Conservation (phyloP, 2,888 invertebrate genomes). For the Ectropis crepuscularia region DNA sequence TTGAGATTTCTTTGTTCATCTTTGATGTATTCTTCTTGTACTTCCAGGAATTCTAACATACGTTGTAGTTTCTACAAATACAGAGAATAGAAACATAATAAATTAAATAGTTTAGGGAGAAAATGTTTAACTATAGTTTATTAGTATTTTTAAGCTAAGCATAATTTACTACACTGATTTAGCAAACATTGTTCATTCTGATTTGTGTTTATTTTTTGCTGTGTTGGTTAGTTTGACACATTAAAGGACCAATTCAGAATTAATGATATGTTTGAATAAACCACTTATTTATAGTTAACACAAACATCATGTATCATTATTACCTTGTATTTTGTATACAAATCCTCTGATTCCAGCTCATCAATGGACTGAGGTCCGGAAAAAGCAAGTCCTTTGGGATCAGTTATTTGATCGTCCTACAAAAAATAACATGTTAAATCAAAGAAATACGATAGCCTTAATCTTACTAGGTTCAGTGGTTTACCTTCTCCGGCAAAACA, state of each 20-base stretch:
- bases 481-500: conserved; percentile 91
- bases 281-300: too few species aligned
- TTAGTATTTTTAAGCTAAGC: neutral
- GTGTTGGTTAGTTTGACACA: too few species aligned
- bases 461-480: conserved; percentile 10
- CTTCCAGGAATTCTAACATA: conserved; percentile 98
- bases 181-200: too few species aligned
- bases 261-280: too few species aligned
- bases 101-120: neutral
- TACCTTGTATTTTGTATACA: conserved; percentile 98
- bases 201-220: too few species aligned
- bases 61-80: conserved; percentile 93
- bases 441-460: neutral
- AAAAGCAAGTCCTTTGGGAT: conserved; percentile 87
- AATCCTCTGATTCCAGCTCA: conserved; percentile 95
- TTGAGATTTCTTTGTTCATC: conserved; percentile 99
- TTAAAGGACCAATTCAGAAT: too few species aligned
- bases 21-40: conserved; percentile 99
- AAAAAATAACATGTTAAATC: conserved; percentile 18
- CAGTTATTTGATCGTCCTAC: conserved; percentile 87
- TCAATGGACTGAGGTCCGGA: conserved; percentile 90
- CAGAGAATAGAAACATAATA: conserved; percentile 24
- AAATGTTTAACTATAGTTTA: neutral
- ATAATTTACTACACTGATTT: too few species aligned
- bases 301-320: neutral